Evolutionary conservation across 2,113 vertebrate genomes (phyloP).

Genomic region (Sterrhoptilus dennistouni): DNA sequence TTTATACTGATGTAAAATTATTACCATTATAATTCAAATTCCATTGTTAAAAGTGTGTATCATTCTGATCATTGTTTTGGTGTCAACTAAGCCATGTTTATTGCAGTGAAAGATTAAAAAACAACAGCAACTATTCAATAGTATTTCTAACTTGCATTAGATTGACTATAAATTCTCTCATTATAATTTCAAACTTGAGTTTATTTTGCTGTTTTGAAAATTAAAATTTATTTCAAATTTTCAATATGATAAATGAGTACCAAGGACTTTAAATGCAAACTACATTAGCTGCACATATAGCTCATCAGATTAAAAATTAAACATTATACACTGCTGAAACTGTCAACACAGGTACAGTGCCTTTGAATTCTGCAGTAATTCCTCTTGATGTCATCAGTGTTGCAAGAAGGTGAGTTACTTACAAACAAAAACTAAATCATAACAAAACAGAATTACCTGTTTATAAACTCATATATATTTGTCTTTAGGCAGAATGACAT

Average conservation of each 20-base stretch:
- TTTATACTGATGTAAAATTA: neutral
- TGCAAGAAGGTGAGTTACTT: slow-evolving; percentile 44
- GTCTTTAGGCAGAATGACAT: slow-evolving; percentile 48
- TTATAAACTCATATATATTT: slow-evolving; percentile 50
- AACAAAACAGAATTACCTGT: slow-evolving; percentile 55
- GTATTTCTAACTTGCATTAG: neutral
- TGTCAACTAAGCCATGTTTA: neutral
- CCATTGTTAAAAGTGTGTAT: neutral
- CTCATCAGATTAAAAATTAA: slow-evolving; percentile 65
- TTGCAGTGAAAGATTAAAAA: neutral
- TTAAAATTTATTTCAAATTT: neutral
- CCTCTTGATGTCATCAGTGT: slow-evolving; percentile 48
- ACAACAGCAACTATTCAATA: neutral
- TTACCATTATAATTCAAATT: neutral
- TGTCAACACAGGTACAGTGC: slow-evolving; percentile 8
- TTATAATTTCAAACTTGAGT: neutral
- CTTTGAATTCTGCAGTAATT: slow-evolving; percentile 56
- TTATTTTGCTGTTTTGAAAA: neutral
- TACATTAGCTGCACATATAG: slow-evolving; percentile 1
- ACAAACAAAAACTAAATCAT: slow-evolving; percentile 58
- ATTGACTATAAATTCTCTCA: neutral
- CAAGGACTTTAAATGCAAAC: neutral
- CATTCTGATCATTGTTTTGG: neutral
- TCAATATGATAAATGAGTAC: neutral
- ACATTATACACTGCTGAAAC: neutral